Evolutionary conservation across 2,888 invertebrate species (phyloP).

Genomic region (Seira musarum): DNA sequence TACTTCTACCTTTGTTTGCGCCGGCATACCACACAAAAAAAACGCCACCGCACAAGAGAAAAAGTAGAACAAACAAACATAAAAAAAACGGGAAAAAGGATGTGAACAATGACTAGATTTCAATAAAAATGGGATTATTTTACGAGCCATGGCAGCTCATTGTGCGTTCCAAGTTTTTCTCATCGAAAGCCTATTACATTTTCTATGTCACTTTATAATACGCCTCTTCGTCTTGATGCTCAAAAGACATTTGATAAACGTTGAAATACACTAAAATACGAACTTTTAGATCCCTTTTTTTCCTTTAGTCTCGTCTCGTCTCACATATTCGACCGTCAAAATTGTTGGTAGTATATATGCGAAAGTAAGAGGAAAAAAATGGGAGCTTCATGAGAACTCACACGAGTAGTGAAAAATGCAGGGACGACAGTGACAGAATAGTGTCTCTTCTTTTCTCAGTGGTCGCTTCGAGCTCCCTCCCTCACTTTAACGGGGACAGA

Average conservation of each 20-base stretch:
- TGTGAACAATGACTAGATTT: conserved; percentile 41
- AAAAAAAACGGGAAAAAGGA: not conserved
- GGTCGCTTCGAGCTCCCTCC: not conserved
- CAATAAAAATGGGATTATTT: conserved; percentile 38
- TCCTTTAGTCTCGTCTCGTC: too few relatives aligned
- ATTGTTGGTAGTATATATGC: too few relatives aligned
- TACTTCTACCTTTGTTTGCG: too few relatives aligned
- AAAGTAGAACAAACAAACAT: too few relatives aligned
- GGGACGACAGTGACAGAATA: conserved; percentile 45
- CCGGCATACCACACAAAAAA: too few relatives aligned
- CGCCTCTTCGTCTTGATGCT: conserved; percentile 18
- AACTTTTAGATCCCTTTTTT: conserved; percentile 18
- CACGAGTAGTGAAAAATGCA: conserved; percentile 44
- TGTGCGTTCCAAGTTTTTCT: conserved; percentile 34
- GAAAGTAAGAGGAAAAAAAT: too few relatives aligned
- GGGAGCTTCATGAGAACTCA: conserved; percentile 30
- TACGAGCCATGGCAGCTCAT: conserved; percentile 33
- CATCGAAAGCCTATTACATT: conserved; percentile 36
- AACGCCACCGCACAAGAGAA: too few relatives aligned
- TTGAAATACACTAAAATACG: too few relatives aligned
- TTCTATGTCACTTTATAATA: conserved; percentile 20
- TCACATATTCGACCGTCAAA: too few relatives aligned
- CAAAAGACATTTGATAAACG: too few relatives aligned
- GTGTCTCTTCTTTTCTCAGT: conserved; percentile 30
- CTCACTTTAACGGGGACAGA: too few relatives aligned